Percentiles rank a stretch among this genome's conserved stretches.
Evolutionary conservation across 2,888 invertebrate genomes (phyloP).

Genomic region (Sinopyrophorus schimmeli): DNA sequence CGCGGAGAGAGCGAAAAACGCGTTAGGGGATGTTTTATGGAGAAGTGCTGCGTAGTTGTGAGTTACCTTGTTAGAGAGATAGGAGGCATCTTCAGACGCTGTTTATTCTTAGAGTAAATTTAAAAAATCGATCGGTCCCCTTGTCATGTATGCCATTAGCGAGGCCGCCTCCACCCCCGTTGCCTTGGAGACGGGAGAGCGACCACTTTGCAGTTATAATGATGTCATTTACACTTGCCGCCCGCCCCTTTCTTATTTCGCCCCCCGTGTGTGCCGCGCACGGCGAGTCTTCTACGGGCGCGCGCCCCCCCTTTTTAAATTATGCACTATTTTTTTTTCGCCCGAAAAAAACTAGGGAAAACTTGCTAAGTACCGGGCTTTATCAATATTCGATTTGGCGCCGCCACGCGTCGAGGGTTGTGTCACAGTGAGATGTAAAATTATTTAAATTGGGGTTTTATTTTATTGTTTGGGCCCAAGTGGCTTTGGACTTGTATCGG

Average conservation of each 20-base stretch:
- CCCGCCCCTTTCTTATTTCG: constrained; percentile 53
- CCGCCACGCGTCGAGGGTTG: no score
- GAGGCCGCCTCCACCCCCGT: constrained; percentile 48
- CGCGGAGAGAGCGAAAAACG: no score
- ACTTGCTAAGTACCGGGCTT: no score
- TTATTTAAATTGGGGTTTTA: no score
- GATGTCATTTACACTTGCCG: constrained; percentile 59
- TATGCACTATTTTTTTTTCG: constrained; percentile 22
- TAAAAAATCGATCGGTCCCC: constrained; percentile 57
- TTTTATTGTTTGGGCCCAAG: no score
- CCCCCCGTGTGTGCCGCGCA: constrained; percentile 50
- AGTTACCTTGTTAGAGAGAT: constrained; percentile 36
- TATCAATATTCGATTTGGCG: constrained; percentile 13
- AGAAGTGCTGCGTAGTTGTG: constrained; percentile 26
- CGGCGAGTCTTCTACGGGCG: constrained; percentile 19
- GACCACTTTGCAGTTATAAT: constrained; percentile 59
- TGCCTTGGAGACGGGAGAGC: constrained; percentile 56
- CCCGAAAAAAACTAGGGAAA: no score
- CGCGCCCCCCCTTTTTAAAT: constrained; percentile 24
- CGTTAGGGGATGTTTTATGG: no score
- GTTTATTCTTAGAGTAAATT: constrained; percentile 57
- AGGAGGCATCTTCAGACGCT: constrained; percentile 34
- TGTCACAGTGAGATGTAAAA: no score
- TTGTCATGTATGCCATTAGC: constrained; percentile 59
- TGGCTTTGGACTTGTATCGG: no score